These are phyloP conservation scores for Choristoneura fumiferana DNA, from an alignment of 1,140 invertebrate genomes.

Conservation along the genomic window DNA sequence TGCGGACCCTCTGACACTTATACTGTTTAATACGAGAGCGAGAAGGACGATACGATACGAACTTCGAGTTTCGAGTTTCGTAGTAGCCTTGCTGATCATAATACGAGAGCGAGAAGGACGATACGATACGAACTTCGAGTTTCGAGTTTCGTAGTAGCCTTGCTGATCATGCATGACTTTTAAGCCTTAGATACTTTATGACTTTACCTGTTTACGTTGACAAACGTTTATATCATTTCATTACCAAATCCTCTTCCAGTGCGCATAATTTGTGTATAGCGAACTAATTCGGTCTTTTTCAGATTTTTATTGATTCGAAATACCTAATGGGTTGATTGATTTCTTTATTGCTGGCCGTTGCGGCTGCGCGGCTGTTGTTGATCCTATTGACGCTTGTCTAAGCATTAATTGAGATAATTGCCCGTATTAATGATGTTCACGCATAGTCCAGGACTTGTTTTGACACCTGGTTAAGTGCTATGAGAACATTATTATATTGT, in stretches of 20 bases:
- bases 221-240: too few relatives aligned
- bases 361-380: slow-evolving; percentile 51
- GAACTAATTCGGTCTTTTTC: slow-evolving; percentile 60
- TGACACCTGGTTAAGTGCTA: slow-evolving; percentile 67
- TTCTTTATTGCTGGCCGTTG: slow-evolving; percentile 70
- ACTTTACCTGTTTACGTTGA: too few relatives aligned
- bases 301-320: slow-evolving; percentile 75
- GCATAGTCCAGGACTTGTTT: slow-evolving; percentile 58
- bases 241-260: slow-evolving; percentile 34
- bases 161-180: too few relatives aligned
- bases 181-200: too few relatives aligned
- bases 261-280: slow-evolving; percentile 33
- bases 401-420: slow-evolving; percentile 68
- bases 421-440: slow-evolving; percentile 65
- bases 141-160: too few relatives aligned
- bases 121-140: too few relatives aligned
- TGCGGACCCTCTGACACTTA: too few relatives aligned
- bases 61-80: too few relatives aligned
- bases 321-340: slow-evolving; percentile 75
- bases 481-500: slow-evolving; percentile 44
- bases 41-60: too few relatives aligned
- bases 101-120: too few relatives aligned
- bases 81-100: too few relatives aligned
- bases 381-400: slow-evolving; percentile 68
- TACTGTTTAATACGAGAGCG: too few relatives aligned